Conservation (phyloP, 1,140 invertebrate species). For the Hesperophylax magnus region DNA sequence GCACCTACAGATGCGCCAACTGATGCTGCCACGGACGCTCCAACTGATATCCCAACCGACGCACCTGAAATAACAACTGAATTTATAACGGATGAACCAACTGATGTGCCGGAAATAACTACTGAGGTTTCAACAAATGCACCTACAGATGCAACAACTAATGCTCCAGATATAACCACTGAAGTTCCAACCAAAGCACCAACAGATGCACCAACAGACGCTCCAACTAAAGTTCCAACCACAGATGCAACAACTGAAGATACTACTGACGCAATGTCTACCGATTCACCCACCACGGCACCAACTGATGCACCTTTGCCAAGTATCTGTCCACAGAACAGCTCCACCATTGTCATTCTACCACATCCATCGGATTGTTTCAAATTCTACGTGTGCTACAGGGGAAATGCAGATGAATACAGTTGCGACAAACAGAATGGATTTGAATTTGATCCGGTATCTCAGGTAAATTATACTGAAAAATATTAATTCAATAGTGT, state of each 20-base stretch:
- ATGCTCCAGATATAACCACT: too few species aligned
- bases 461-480: neutral
- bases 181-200: too few species aligned
- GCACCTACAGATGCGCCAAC: too few species aligned
- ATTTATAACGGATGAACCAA: neutral
- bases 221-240: neutral
- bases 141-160: neutral
- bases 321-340: conserved; percentile 8
- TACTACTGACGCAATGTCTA: neutral
- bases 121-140: neutral
- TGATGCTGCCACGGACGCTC: too few species aligned
- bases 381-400: conserved; percentile 40
- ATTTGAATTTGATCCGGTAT: conserved; percentile 16
- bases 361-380: conserved; percentile 27
- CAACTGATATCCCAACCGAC: neutral
- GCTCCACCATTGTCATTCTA: neutral
- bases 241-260: too few species aligned
- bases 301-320: neutral
- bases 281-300: neutral
- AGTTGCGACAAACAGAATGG: conserved; percentile 4
- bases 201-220: neutral
- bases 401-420: conserved; percentile 2
- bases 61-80: neutral
- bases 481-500: neutral
- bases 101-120: neutral